Conservation (phyloP, 2,888 invertebrate species). For the Nomada fucata region DNA sequence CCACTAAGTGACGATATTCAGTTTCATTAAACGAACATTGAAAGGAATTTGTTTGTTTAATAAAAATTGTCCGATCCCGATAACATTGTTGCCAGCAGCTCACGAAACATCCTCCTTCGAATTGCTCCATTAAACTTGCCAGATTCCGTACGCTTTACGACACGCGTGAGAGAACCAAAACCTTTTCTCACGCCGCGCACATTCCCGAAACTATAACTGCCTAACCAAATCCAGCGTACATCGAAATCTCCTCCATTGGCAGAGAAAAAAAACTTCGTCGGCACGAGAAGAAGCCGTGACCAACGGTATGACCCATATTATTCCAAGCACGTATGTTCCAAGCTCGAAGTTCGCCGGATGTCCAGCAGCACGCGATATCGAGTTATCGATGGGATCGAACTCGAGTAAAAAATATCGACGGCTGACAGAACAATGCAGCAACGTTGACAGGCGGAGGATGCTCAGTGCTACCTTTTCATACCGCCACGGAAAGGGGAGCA, state of each 20-base stretch:
- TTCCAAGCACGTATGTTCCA: conserved; percentile 24
- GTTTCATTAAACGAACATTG: too few species aligned
- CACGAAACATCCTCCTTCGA: background rate
- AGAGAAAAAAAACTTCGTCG: background rate
- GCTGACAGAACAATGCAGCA: conserved; percentile 62
- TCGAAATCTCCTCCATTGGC: background rate
- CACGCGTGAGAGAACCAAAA: conserved; percentile 9
- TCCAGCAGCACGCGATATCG: conserved; percentile 43
- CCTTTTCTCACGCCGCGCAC: conserved; percentile 18
- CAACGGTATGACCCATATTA: conserved; percentile 50
- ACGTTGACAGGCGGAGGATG: conserved; percentile 53
- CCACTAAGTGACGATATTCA: too few species aligned
- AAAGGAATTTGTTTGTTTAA: too few species aligned
- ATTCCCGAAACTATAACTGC: background rate
- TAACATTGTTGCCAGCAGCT: too few species aligned
- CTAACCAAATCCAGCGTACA: background rate
- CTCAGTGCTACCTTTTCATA: conserved; percentile 35
- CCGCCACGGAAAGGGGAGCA: background rate
- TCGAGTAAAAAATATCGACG: conserved; percentile 35
- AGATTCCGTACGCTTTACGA: conserved; percentile 3
- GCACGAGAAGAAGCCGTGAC: background rate
- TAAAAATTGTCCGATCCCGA: too few species aligned
- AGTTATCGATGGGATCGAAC: conserved; percentile 17
- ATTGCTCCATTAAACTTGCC: background rate
- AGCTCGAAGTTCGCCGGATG: conserved; percentile 32